Conservation (phyloP, 1,140 invertebrate genomes). For the Danaus melanippus region DNA sequence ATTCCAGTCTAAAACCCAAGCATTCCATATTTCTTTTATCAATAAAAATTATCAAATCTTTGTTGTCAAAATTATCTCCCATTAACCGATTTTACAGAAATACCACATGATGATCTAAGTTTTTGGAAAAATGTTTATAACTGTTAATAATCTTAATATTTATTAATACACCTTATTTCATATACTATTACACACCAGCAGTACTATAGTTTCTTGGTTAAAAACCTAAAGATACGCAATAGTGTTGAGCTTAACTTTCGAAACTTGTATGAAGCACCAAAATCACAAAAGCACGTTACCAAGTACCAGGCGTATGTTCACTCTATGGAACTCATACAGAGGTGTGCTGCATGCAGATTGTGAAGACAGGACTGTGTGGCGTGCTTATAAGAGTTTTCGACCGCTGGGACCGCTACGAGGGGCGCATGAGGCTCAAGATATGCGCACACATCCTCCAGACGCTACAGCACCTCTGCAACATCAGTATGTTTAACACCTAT, state of each 20-base stretch:
- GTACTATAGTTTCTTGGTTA: too few relatives aligned
- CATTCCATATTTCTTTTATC: too few relatives aligned
- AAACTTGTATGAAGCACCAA: too few relatives aligned
- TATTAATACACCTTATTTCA: not conserved
- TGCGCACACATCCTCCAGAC: conserved; percentile 75
- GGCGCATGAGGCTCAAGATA: conserved; percentile 76
- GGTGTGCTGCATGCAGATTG: conserved; percentile 75
- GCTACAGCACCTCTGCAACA: conserved; percentile 75
- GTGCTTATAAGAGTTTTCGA: conserved; percentile 76
- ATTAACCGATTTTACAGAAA: too few relatives aligned
- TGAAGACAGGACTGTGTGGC: conserved; percentile 74
- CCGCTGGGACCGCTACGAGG: conserved; percentile 78
- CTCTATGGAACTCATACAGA: conserved; percentile 67
- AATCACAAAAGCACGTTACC: conserved; percentile 1
- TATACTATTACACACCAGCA: not conserved
- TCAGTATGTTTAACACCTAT: conserved; percentile 69
- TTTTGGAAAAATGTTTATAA: conserved; percentile 1
- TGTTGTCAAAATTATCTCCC: not conserved
- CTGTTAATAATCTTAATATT: not conserved
- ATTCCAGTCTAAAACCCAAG: too few relatives aligned
- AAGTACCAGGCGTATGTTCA: conserved; percentile 12
- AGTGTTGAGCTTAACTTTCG: too few relatives aligned
- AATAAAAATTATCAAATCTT: too few relatives aligned
- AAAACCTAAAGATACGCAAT: too few relatives aligned
- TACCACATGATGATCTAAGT: not conserved